Evolutionary conservation across 92 coral and sea anemone species (phyloP).

Genomic region (Palythoa grandiflora): DNA sequence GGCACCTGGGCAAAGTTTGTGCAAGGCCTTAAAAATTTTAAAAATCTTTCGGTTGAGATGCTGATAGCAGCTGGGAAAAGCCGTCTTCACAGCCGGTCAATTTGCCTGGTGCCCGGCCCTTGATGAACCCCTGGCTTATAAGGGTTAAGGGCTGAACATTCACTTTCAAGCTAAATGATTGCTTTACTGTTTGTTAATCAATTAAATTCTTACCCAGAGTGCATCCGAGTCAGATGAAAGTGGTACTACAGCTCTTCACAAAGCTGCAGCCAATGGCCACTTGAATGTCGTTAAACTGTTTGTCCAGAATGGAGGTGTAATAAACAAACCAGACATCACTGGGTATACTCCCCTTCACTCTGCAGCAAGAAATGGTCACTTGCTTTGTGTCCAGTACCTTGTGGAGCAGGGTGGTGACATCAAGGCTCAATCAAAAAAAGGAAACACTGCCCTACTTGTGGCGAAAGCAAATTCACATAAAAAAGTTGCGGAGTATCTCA

Average conservation of each 20-base stretch:
- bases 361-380: slow-evolving; percentile 94
- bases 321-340: slow-evolving; percentile 76
- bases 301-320: slow-evolving; percentile 78
- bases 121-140: too few relatives aligned
- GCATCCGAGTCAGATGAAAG: slow-evolving; percentile 77
- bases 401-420: slow-evolving; percentile 88
- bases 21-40: too few relatives aligned
- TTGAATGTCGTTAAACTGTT: slow-evolving; percentile 75
- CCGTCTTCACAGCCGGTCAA: too few relatives aligned
- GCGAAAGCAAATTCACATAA: slow-evolving; percentile 86
- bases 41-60: too few relatives aligned
- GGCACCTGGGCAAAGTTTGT: too few relatives aligned
- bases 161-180: background rate
- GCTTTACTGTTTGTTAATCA: background rate
- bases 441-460: slow-evolving; percentile 82
- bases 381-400: slow-evolving; percentile 82
- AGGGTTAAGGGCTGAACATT: too few relatives aligned
- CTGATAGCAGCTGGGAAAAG: too few relatives aligned
- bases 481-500: slow-evolving; percentile 81
- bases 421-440: slow-evolving; percentile 79
- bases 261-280: slow-evolving; percentile 94
- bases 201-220: slow-evolving; percentile 50
- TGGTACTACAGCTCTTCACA: slow-evolving; percentile 89
- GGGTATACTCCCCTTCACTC: slow-evolving; percentile 89
- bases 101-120: too few relatives aligned